A percentile compares a stretch with the other conserved stretches of the same genome.
Evolutionary conservation across 2,888 invertebrate species (phyloP).

Genomic region (Drosophila barbarae): DNA sequence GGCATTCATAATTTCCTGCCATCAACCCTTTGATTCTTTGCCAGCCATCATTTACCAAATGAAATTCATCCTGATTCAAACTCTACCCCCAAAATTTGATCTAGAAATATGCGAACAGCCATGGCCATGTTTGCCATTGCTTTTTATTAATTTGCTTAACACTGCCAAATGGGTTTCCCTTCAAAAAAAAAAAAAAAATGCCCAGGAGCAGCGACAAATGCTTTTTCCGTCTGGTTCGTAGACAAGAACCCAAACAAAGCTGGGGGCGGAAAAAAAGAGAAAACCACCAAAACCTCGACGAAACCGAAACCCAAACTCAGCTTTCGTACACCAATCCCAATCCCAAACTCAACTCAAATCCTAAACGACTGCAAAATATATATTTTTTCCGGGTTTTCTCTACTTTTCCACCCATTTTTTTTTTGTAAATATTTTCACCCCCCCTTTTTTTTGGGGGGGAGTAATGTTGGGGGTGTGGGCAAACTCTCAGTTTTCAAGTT

Average conservation of each 20-base stretch:
- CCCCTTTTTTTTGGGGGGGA: constrained; percentile 7
- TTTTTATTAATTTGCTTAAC: constrained; percentile 45
- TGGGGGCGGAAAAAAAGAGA: neutral
- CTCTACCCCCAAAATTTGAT: constrained; percentile 15
- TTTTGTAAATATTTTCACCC: constrained; percentile 31
- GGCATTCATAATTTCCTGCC: constrained; percentile 13
- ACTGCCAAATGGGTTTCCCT: constrained; percentile 6
- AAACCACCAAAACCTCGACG: constrained; percentile 28
- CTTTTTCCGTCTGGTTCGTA: constrained; percentile 43
- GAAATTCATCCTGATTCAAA: constrained; percentile 17
- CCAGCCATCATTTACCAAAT: constrained; percentile 33
- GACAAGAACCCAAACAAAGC: constrained; percentile 25
- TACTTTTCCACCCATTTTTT: constrained; percentile 9
- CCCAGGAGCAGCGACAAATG: constrained; percentile 43
- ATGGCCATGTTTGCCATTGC: constrained; percentile 26
- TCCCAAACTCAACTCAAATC: constrained; percentile 27
- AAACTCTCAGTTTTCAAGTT: constrained; percentile 68
- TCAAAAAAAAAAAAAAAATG: constrained; percentile 37
- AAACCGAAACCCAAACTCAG: constrained; percentile 37
- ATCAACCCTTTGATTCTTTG: constrained; percentile 21
- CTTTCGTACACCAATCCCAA: constrained; percentile 24
- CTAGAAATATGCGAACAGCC: constrained; percentile 14
- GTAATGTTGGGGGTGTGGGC: constrained; percentile 39
- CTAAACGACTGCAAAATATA: constrained; percentile 51
- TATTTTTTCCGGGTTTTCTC: constrained; percentile 40